Percentiles rank a stretch among this genome's conserved stretches.
Evolutionary conservation across 2,113 vertebrate genomes (phyloP).

Genomic region (Ovis canadensis): DNA sequence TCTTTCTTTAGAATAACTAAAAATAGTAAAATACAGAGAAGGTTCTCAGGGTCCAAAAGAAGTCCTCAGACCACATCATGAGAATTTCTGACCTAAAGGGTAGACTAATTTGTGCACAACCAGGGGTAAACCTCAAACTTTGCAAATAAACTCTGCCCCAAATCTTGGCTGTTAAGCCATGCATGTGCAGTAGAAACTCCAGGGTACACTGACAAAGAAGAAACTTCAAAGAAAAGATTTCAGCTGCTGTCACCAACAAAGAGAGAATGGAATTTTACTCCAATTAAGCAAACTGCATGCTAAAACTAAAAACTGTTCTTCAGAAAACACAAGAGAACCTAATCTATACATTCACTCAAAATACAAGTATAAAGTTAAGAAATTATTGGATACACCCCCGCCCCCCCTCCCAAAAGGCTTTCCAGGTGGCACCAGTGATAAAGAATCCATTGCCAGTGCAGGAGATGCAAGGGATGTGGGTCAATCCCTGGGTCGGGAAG

Average conservation of each 20-base stretch:
- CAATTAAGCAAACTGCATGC: neutral
- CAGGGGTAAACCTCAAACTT: neutral
- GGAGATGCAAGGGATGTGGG: neutral
- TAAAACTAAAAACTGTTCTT: neutral
- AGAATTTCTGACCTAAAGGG: neutral
- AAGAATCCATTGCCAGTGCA: neutral
- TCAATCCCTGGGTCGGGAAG: neutral
- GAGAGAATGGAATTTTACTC: neutral
- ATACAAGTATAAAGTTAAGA: neutral
- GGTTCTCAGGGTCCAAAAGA: neutral
- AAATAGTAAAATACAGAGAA: neutral
- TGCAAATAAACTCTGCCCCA: neutral
- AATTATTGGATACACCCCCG: neutral
- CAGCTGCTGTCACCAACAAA: neutral
- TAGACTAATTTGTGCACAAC: neutral
- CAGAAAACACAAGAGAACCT: neutral
- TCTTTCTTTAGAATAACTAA: neutral
- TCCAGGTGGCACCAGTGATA: neutral
- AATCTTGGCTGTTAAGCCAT: neutral
- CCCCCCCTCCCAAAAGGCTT: neutral
- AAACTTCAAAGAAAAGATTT: neutral
- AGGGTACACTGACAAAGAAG: neutral
- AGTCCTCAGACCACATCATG: neutral
- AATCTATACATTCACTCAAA: neutral
- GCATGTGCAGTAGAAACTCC: neutral